Evolutionary conservation across 1,140 invertebrate genomes (phyloP).

Genomic region (Apolygus lucorum): DNA sequence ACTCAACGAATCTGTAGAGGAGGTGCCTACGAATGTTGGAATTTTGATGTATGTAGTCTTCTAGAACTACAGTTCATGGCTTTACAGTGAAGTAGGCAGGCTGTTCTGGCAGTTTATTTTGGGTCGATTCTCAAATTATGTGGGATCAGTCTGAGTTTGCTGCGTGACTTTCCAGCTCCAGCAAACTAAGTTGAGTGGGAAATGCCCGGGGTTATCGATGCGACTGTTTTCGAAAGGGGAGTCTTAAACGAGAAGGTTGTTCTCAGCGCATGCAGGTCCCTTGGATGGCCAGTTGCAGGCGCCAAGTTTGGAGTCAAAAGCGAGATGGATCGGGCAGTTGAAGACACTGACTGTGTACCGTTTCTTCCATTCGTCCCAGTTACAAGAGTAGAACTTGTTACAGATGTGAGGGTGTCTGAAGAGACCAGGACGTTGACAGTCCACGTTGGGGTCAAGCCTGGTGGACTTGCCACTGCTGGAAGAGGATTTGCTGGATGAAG

Average conservation of each 20-base stretch:
- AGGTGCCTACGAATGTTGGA: too few relatives aligned
- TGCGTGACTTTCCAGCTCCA: too few relatives aligned
- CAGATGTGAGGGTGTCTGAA: conserved; percentile 74
- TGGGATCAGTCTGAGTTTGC: too few relatives aligned
- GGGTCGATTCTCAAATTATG: too few relatives aligned
- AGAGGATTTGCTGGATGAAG: not conserved
- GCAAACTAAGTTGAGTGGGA: not conserved
- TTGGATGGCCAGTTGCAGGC: conserved; percentile 78
- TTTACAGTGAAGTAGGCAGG: too few relatives aligned
- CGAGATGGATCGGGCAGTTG: conserved; percentile 70
- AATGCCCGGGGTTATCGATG: not conserved
- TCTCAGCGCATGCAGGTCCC: conserved; percentile 63
- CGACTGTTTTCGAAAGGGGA: not conserved
- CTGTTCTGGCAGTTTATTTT: too few relatives aligned
- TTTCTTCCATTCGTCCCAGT: conserved; percentile 71
- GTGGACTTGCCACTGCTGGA: not conserved
- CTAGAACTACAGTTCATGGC: too few relatives aligned
- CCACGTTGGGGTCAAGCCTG: conserved; percentile 34
- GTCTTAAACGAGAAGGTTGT: conserved; percentile 53
- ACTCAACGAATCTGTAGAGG: too few relatives aligned
- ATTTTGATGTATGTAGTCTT: too few relatives aligned
- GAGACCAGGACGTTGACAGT: conserved; percentile 67
- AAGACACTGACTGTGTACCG: conserved; percentile 68
- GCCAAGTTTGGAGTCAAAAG: conserved; percentile 61
- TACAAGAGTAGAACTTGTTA: conserved; percentile 76